Base-by-base conservation (phyloP, 2,797 vertebrate species). In the Lophotriccus pileatus region DNA sequence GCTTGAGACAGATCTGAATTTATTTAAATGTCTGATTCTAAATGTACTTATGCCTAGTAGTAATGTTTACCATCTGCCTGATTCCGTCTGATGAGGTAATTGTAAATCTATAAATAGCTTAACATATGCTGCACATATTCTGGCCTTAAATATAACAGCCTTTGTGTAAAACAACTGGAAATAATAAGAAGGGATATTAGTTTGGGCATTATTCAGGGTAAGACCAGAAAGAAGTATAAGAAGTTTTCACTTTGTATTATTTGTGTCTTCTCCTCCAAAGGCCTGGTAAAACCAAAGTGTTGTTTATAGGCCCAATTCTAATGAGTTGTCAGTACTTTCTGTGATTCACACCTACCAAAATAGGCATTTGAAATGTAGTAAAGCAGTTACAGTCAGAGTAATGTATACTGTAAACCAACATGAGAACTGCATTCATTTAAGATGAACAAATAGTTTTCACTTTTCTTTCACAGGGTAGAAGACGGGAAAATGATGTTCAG, bases 1-100 rank as follows among this genome's bases (percentile, higher is more conserved):
- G 98, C 98, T 98, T 97, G 98, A 97, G 96, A 98, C 95, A 98
- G 98, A 98, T 96, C 95, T 97, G 97, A 98, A 98, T 99, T 98
- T 98, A 98, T 98, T 98, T 98, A 97, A 98, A 98, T 98, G 98
- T 97, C 98, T 98, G 98, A 97, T 97, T 98, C 97, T 97, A 96
- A 97, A 98, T 97, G 98, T 97, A 98, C 97, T 98, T 98, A 97
- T 97, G 98, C 95, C 96, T 97, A 97, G 96, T 94, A 97, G 96
- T 97, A 97, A 97, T 98, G 97, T 98, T 98, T 98, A 96, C 98
- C 98, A 98, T 98, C 98, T 98, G 98, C 97, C 97, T 98, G 97
- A 96, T 96, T 96, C 96, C 96, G 96, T 97, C 96, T 98, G 97
- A 98, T 98, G 98, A 98, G 98, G 97, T 97, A 97, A 98, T 97